Evolutionary conservation across 2,888 invertebrate species (phyloP).

Genomic region (Galerucella pusilla): DNA sequence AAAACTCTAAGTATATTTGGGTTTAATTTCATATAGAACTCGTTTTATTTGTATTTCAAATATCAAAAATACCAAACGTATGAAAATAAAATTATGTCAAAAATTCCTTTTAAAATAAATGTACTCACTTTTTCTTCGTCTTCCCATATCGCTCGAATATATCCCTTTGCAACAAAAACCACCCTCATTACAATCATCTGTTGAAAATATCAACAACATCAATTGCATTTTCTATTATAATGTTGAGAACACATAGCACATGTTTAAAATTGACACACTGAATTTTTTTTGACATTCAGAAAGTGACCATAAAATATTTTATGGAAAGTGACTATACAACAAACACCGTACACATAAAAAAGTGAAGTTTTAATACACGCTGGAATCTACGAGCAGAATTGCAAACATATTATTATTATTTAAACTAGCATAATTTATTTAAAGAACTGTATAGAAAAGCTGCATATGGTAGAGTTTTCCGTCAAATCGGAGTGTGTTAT

Average conservation of each 20-base stretch:
- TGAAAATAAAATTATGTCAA: too few species aligned
- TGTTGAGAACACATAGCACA: background rate
- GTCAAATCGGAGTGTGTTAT: too few species aligned
- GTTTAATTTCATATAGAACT: too few species aligned
- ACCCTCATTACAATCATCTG: background rate
- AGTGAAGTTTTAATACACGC: background rate
- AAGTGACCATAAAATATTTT: background rate
- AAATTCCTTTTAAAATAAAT: background rate
- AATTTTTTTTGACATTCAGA: background rate
- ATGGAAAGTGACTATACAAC: too few species aligned
- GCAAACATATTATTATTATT: too few species aligned
- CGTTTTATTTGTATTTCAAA: too few species aligned
- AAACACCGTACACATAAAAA: background rate
- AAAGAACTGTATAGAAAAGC: too few species aligned
- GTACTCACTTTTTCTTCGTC: conserved; percentile 6
- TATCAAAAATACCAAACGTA: too few species aligned
- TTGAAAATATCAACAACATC: conserved; percentile 11
- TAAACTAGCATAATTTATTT: too few species aligned
- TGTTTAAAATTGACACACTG: background rate
- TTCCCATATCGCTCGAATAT: background rate
- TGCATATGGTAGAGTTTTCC: too few species aligned
- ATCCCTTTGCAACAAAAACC: background rate
- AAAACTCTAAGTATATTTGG: background rate
- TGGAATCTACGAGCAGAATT: too few species aligned
- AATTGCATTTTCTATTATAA: conserved; percentile 5